A percentile compares a stretch with the other conserved stretches of the same genome.
These are phyloP conservation scores for Mnemiopsis leidyi DNA, from an alignment of 37 sponge, comb jelly and placozoan genomes.

Conservation along the genomic window DNA sequence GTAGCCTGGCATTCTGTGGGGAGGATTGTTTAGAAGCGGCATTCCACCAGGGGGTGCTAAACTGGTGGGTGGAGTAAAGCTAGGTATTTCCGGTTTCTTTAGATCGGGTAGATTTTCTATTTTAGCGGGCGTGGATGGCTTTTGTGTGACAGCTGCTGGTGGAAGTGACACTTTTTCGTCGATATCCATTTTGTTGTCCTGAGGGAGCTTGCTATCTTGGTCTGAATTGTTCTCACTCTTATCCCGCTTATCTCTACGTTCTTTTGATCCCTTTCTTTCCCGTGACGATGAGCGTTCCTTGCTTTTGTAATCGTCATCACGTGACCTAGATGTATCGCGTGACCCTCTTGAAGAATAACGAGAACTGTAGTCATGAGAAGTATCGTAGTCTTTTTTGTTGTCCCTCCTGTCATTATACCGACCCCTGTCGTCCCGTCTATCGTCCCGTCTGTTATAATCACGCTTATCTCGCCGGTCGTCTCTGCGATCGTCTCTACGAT, in stretches of 20 bases:
- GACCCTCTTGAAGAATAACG: slow-evolving; percentile 5
- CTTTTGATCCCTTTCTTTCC: slow-evolving; percentile 31
- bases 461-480: slow-evolving; percentile 18
- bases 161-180: background rate
- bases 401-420: background rate
- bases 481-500: slow-evolving; percentile 12
- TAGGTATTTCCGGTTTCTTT: background rate
- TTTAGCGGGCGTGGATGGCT: background rate
- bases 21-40: background rate
- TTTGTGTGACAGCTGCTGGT: background rate
- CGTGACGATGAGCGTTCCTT: background rate
- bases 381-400: slow-evolving; percentile 42
- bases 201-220: background rate
- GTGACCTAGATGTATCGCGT: slow-evolving; percentile 49
- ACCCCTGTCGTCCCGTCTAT: slow-evolving; percentile 22
- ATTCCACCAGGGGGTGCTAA: background rate
- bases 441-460: background rate
- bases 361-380: background rate
- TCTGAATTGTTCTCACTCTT: background rate
- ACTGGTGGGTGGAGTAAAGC: background rate
- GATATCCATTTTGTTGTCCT: background rate
- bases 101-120: background rate
- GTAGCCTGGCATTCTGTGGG: slow-evolving; percentile 18
- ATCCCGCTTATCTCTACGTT: background rate
- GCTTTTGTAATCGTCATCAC: slow-evolving; percentile 4